Evolutionary conservation across 2,113 vertebrate genomes (phyloP).

Genomic region (Oreochromis spilurus): DNA sequence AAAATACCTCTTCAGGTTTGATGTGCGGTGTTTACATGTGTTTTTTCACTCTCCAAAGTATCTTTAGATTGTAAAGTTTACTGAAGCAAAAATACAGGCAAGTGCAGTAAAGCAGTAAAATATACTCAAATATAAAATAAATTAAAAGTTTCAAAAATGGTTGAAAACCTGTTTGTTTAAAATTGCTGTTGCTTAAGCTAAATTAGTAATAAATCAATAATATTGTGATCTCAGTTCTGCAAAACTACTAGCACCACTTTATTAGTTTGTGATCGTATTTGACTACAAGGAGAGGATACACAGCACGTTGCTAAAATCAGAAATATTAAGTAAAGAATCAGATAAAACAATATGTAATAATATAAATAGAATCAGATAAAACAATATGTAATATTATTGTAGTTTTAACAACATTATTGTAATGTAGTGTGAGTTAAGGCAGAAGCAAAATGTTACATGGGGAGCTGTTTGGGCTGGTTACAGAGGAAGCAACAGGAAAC

Average conservation of each 20-base stretch:
- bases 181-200: not conserved
- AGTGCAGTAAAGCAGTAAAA: not conserved
- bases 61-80: not conserved
- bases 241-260: not conserved
- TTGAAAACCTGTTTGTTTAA: not conserved
- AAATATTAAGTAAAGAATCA: not conserved
- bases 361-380: not conserved
- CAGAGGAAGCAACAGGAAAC: not conserved
- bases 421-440: not conserved
- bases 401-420: not conserved
- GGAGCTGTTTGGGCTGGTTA: not conserved
- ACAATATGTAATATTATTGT: not conserved
- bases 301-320: not conserved
- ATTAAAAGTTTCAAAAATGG: not conserved
- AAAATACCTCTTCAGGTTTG: not conserved
- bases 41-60: not conserved
- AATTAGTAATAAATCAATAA: not conserved
- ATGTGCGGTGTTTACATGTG: not conserved
- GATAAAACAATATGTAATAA: not conserved
- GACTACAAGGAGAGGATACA: not conserved
- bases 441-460: not conserved
- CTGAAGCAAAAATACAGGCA: not conserved
- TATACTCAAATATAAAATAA: not conserved
- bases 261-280: not conserved
- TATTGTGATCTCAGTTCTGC: not conserved